Conservation (phyloP, 2,113 vertebrate genomes). For the Gulo gulo region DNA sequence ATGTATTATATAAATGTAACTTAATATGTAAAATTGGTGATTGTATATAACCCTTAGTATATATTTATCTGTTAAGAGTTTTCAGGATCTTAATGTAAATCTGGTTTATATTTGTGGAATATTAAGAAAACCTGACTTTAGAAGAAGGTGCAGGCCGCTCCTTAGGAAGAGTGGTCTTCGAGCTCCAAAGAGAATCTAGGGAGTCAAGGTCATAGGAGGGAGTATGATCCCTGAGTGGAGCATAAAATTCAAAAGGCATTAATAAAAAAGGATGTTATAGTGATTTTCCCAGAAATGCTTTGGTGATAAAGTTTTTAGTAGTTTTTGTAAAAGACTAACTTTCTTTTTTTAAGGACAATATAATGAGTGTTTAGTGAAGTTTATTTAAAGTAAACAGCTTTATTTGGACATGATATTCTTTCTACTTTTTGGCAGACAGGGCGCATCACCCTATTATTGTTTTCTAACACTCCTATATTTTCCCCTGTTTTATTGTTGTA, state of each 20-base stretch:
- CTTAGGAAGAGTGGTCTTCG: background rate
- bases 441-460: background rate
- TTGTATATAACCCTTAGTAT: background rate
- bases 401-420: background rate
- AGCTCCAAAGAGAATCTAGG: background rate
- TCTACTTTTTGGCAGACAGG: accelerated
- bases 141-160: background rate
- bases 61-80: background rate
- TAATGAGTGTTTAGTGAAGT: background rate
- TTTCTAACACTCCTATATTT: background rate
- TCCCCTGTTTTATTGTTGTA: background rate
- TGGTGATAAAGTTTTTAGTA: background rate
- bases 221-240: background rate
- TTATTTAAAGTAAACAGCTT: background rate
- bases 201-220: too few relatives aligned
- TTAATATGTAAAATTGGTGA: background rate
- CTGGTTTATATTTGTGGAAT: background rate
- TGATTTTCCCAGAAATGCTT: background rate
- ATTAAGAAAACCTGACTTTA: background rate
- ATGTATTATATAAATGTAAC: background rate
- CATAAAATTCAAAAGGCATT: background rate
- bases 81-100: background rate
- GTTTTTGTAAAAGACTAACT: background rate
- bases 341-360: background rate
- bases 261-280: background rate